Base-by-base conservation (phyloP, 2,888 invertebrate genomes). In the Rotaria sp. region DNA sequence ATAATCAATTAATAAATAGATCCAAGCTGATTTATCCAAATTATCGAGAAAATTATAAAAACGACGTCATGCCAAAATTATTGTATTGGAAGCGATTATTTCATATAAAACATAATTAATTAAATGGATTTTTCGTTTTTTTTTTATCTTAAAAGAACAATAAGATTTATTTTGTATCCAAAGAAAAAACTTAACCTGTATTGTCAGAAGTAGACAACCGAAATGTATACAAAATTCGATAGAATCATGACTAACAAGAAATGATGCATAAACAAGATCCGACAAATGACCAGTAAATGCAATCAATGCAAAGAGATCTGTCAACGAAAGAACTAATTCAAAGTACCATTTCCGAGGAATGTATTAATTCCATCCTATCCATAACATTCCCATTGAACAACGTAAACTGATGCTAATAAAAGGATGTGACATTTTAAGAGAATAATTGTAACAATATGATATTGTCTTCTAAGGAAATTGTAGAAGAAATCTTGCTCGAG, bases 31-130 rank as follows among this genome's bases (percentile, higher is more conserved):
- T 75, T 41, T 38, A 41, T 75, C 15, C 7, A 41, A 1, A 41
- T 75, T 24, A n/a, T 45, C 41, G 5, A 80, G 45, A 35, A 24
- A 45, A 45, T 80, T 3, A 80, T n/a, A 80, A 26, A 80, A 45
- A 26, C 80, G n/a, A 45, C 26, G 26, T 38, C 75, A 80, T 26
- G 26, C 4, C 3, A 80, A 2, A n/a, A 80, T 45, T 45, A 26
- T 1, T 45, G n/a, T n/a, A n/a, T 45, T 80, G 1, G 35, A 24
- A 75, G 41, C 15, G 26, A 41, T 45, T 13, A 45, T n/a, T 45
- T 80, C 45, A 80, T 80, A 80, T 26, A 80, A 41, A 80, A 80
- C 5, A 41, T 80, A 80, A 80, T 80, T 80, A 26, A 75, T 75
- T 41, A 75, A 24, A 45, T 75, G 41, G 2, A 75, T 75, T 41